Conservation (phyloP, 2,797 vertebrate genomes). For the Nannoperca australis region DNA sequence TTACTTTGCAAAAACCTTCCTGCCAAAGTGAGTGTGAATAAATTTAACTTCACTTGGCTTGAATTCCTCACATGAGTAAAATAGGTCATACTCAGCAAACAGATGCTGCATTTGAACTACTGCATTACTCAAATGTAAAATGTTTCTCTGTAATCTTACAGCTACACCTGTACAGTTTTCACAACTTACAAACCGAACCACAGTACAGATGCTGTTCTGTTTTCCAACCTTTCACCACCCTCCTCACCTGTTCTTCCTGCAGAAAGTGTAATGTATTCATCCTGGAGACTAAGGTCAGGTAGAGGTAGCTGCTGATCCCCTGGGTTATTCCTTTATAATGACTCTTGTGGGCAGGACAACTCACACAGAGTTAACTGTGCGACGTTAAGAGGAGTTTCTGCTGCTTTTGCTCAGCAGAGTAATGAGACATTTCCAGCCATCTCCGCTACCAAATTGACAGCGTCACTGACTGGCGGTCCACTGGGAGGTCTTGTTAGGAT, state of each 20-base stretch:
- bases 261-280: conserved; percentile 68
- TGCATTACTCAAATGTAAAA: background rate
- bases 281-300: conserved; percentile 38
- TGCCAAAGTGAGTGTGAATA: background rate
- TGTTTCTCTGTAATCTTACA: background rate
- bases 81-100: conserved; percentile 22
- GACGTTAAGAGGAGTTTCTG: conserved; percentile 42
- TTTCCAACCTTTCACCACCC: background rate
- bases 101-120: conserved; percentile 1
- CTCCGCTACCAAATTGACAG: conserved; percentile 73
- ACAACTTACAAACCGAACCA: background rate
- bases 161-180: conserved; percentile 4
- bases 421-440: conserved; percentile 79
- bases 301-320: conserved; percentile 54
- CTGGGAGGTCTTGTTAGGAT: conserved; percentile 79
- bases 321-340: conserved; percentile 67
- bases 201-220: conserved; percentile 2
- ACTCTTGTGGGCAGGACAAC: conserved; percentile 55
- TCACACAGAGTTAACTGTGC: conserved; percentile 53
- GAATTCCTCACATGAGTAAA: conserved; percentile 19
- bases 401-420: conserved; percentile 63
- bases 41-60: background rate
- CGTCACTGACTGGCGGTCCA: conserved; percentile 68
- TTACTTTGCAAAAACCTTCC: conserved; percentile 19
- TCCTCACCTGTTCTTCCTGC: conserved; percentile 34